These are phyloP conservation scores for Oreochromis tanganicae DNA, from an alignment of 2,113 vertebrate genomes.

Conservation along the genomic window DNA sequence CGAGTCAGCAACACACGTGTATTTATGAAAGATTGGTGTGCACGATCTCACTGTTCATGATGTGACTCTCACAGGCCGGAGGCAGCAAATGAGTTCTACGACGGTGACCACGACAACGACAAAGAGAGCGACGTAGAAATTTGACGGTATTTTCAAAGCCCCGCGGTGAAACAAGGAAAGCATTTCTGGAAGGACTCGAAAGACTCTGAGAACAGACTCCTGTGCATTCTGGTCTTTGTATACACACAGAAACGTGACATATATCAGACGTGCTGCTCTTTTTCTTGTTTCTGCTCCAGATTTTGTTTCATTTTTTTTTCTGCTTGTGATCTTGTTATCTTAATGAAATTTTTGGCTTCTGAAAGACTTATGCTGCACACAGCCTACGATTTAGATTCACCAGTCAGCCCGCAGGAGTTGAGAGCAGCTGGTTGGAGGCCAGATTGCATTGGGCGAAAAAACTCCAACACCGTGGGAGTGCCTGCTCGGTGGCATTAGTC, in stretches of 20 bases:
- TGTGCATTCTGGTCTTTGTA: background rate
- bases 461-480: background rate
- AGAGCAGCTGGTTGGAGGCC: background rate
- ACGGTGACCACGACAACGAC: slow-evolving; percentile 97
- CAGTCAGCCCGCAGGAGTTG: background rate
- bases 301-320: background rate
- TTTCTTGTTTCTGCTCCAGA: background rate
- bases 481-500: background rate
- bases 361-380: background rate
- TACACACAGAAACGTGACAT: background rate
- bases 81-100: slow-evolving; percentile 92
- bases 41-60: background rate
- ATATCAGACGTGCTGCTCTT: background rate
- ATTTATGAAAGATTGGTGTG: background rate
- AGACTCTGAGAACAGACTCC: background rate
- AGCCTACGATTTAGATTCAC: background rate
- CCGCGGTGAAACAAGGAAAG: background rate
- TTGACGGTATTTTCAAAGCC: slow-evolving; percentile 54
- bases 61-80: slow-evolving; percentile 80
- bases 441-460: rapidly evolving
- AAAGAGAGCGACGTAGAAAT: slow-evolving; percentile 99
- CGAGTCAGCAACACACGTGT: background rate
- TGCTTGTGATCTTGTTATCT: background rate
- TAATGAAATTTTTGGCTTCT: background rate
- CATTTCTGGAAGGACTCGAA: background rate